These are phyloP conservation scores for Xiphydria camelus DNA, from an alignment of 2,888 invertebrate genomes.

Conservation along the genomic window DNA sequence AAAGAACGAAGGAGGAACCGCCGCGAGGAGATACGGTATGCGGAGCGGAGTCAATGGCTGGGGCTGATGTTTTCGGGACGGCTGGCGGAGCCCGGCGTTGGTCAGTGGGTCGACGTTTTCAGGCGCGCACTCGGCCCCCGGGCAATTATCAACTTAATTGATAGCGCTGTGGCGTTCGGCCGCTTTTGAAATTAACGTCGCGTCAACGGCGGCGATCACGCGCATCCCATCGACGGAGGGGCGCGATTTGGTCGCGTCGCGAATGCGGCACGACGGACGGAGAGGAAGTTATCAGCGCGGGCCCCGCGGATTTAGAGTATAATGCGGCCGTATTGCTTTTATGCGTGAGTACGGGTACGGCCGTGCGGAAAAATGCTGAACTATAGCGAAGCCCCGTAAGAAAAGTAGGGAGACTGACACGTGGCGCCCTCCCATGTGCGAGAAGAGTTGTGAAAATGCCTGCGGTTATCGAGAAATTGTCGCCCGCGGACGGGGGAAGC, in stretches of 20 bases:
- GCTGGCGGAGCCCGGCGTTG: slow-evolving; percentile 33
- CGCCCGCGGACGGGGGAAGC: slow-evolving; percentile 4
- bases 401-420: slow-evolving; percentile 36
- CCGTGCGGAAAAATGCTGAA: slow-evolving; percentile 39
- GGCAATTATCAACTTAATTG: too few relatives aligned
- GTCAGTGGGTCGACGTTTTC: slow-evolving; percentile 47
- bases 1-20: slow-evolving; percentile 8
- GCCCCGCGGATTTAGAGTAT: not conserved
- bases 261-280: not conserved
- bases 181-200: too few relatives aligned
- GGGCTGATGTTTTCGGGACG: slow-evolving; percentile 53
- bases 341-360: too few relatives aligned
- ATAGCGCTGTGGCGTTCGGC: too few relatives aligned
- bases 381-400: slow-evolving; percentile 32
- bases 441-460: too few relatives aligned
- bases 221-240: too few relatives aligned
- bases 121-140: too few relatives aligned
- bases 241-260: not conserved
- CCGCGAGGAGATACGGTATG: slow-evolving; percentile 29
- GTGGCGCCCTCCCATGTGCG: slow-evolving; percentile 50
- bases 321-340: slow-evolving; percentile 28
- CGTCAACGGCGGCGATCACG: too few relatives aligned
- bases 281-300: not conserved
- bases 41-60: slow-evolving; percentile 41
- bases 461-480: too few relatives aligned